Base-by-base conservation (phyloP, 1,140 invertebrate genomes). In the Oreohelix idahoensis region DNA sequence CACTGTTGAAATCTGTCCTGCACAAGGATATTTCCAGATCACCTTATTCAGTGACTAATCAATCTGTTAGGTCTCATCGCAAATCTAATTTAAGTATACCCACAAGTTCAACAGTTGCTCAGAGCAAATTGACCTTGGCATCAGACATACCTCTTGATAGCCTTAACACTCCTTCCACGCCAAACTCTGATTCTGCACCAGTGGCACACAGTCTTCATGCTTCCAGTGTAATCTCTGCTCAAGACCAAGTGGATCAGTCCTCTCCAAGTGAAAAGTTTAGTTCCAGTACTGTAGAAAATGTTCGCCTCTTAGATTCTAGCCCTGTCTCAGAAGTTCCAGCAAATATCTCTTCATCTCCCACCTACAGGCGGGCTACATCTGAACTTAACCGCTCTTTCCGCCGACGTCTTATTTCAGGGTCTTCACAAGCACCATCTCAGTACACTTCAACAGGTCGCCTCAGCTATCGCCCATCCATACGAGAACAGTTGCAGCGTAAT, bases 341-440 rank as follows among this genome's bases (percentile, higher is more conserved):
- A 13, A 35, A 1, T 32, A 8, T 0, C 29, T 35, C 63, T 66
- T 20, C 36, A 51, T 81, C 79, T 58, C 79, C 79, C 15, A 36
- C 79, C 32, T 10, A 35, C 29, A 71, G 42, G 13, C n/a, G 38
- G 17, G 58, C 51, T 39, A 1, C 58, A 35, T n/a, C 77, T 1
- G 77, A 79, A 5, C 10, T 49, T 39, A 45, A 45, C 35, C 53
- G 35, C 13, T 49, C 77, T 35, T 79, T 79, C 58, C 63, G 66
- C 10, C 2, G 45, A 13, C 17, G 79, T 23, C 53, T 80, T 71
- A 17, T 71, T 32, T 80, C 79, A 39, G 32, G 35, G 20, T 53
- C n/a, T 36, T 82, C 80, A n/a, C 80, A 82, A 38, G 49, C 69
- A n/a, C 49, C 73, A 17, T 82, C 80, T 58, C 42, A 73, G 2